Percentiles rank a stretch among this genome's conserved stretches.
phyloP scores from a whole-genome alignment of 2,113 vertebrate genomes.

The Aldabrachelys gigantea region DNA sequence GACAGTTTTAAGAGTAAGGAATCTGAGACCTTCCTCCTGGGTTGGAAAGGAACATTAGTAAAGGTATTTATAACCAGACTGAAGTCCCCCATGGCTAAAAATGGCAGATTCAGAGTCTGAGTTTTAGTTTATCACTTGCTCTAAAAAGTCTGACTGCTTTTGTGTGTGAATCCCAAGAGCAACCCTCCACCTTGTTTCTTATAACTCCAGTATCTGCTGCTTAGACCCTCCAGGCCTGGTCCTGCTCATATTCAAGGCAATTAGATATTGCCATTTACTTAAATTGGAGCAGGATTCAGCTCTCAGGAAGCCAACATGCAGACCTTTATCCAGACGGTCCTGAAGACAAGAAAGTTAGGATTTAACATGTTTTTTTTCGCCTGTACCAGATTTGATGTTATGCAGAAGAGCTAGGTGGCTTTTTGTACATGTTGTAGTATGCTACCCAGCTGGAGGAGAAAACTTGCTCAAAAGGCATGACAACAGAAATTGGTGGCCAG shows the following conservation, averaged over 20 bases:
- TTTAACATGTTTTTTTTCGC: neutral
- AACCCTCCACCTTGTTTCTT: neutral
- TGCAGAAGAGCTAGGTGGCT: neutral
- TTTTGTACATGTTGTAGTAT: neutral
- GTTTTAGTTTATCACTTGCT: conserved; percentile 30
- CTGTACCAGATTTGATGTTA: neutral
- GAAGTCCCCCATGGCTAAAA: neutral
- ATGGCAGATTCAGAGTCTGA: neutral
- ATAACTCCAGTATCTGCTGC: neutral
- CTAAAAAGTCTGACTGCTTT: conserved; percentile 7
- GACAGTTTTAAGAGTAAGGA: neutral
- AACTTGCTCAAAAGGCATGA: neutral
- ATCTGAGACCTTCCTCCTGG: neutral
- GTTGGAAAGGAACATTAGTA: neutral
- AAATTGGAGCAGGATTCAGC: neutral
- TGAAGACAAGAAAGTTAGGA: neutral
- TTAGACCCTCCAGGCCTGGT: neutral
- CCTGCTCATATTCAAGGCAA: neutral
- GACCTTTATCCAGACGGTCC: neutral
- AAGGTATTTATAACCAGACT: neutral
- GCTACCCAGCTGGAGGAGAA: neutral
- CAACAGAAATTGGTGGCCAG: neutral
- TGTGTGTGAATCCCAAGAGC: neutral
- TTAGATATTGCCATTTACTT: neutral
- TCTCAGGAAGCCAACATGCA: neutral